Evolutionary conservation across 1,140 invertebrate genomes (phyloP), one percentile per base, ranked within the genome.

Genomic region (Pogonomyrmex barbatus): DNA sequence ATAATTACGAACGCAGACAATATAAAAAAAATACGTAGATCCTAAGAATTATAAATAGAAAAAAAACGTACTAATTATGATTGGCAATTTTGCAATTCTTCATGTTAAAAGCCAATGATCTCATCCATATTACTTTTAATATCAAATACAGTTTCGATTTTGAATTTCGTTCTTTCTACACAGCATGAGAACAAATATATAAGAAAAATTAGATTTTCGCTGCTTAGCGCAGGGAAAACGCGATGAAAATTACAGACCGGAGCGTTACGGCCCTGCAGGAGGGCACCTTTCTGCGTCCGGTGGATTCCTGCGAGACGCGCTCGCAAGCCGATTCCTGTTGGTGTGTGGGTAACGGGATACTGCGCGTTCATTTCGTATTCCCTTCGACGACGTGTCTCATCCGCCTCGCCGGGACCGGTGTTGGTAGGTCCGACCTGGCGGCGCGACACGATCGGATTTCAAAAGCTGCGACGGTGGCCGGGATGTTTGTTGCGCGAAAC

Each of bases 321-420:
- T 86, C 45, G 77, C 52, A 58, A 82, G 65, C n/a, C 71, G 54
- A 76, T 71, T 85, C 77, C 45, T 24, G 39, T 54, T 65, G 39
- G 81, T 85, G 70, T 91, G 70, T 91, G 54, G 90, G 85, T 91
- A 89, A 92, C 90, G 90, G 89, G 83, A 75, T 68, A 79, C 67
- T 75, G 87, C 76, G 36, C 77, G 82, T 90, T 92, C 91, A 92
- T 92, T 92, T 92, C 85, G 91, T 90, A 92, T 92, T 92, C 90
- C 90, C 90, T 92, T 91, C 76, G 84, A 89, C 86, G 90, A 92
- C 91, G 90, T 86, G 90, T 92, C 68, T 62, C 91, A 92, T 92
- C 90, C 89, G 91, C 89, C 65, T 82, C 62, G 73, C 82, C 85
- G 54, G 39, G 52, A 87, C 84, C 65, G 77, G 85, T 82, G 82